Evolutionary conservation across 1,140 invertebrate species (phyloP), one percentile per base, ranked within the genome.

Genomic region (Thrips palmi): DNA sequence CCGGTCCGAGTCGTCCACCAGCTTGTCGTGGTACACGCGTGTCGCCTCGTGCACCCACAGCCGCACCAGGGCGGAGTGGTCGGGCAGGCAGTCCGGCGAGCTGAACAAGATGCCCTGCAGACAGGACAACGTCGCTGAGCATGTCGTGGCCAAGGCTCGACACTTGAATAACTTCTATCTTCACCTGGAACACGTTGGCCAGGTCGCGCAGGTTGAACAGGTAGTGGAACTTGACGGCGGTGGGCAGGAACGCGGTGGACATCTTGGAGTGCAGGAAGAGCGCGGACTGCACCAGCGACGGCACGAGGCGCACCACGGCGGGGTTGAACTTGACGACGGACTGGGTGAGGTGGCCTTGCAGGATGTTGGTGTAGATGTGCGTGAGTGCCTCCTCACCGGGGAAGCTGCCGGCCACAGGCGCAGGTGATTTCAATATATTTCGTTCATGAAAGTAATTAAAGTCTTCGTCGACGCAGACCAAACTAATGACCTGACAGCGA

Each of bases 211-310:
- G 59, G 58, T 93, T 96, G 57, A 93, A 94, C 32, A 83, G 67
- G 50, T 96, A 96, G 58, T 94, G 89, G 56, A 94, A 96, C 56
- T 93, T 94, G 23, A 86, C 65, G 6, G 87, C 88, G 1, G 89
- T 94, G 3, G 88, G 88, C 31, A 92, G 59, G 59, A 93, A 93
- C 0, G 66, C 71, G 1, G 67, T 48, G 0, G 70, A 53, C 0
- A 93, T 65, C 56, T 77, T 83, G n/a, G 63, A 58, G 52, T 94
- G 89, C 2, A 93, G 58, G 3, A 59, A 55, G 3, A 93, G 56
- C 0, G 86, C 82, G 2, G 75, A 66, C 12, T 67, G 56, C 0
- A 92, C 70, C 10, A 94, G 44, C 4, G 56, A 52, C 15, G 68
- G 60, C 1, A 62, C 52, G 21, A 73, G 60, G 45, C 70, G 71